Base-by-base conservation (phyloP, 30 jellyfish, hydroid and myxozoan species). In the Aurelia aurita region DNA sequence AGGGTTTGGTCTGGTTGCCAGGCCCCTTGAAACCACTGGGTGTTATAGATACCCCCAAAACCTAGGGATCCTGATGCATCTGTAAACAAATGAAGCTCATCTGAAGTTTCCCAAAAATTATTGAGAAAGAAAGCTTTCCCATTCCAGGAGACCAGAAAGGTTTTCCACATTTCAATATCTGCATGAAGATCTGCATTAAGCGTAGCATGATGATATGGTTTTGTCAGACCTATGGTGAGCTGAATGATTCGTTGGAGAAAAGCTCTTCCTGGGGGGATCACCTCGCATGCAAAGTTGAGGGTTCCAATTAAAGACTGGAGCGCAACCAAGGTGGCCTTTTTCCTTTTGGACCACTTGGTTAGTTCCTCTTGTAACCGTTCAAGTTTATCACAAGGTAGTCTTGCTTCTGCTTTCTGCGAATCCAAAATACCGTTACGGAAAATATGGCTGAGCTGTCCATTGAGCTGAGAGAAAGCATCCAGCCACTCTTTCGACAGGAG, bases 1-100 rank as follows among this genome's bases (percentile, higher is more conserved):
- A 59, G 72, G 9, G 72, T 59, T 16, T 59, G 72, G 32, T 59
- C 16, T 8, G 14, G 10, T 47, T 47, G 14, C 59, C 59, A 47
- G 59, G 59, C 59, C 59, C 59, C 59, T 47, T 47, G 59, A 16
- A 47, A 47, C 59, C 59, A 47, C 59, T 47, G 59, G 10, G 59
- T 8, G 16, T 47, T 47, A 47, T 47, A 47, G 16, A 47, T 47
- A 8, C 59, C 59, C 16, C 59, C 59, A 8, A 8, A 10, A 16
- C n/a, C n/a, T n/a, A n/a, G n/a, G n/a, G n/a, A n/a, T n/a, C n/a
- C n/a, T n/a, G n/a, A n/a, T n/a, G n/a, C n/a, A n/a, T n/a, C n/a
- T n/a, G n/a, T n/a, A n/a, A n/a, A n/a, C n/a, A n/a, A n/a, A n/a
- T n/a, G n/a, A n/a, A n/a, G n/a, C n/a, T n/a, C n/a, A n/a, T n/a